Evolutionary conservation across 2,113 vertebrate species (phyloP), one percentile per base, ranked within the genome.

Genomic region (Athene cunicularia): DNA sequence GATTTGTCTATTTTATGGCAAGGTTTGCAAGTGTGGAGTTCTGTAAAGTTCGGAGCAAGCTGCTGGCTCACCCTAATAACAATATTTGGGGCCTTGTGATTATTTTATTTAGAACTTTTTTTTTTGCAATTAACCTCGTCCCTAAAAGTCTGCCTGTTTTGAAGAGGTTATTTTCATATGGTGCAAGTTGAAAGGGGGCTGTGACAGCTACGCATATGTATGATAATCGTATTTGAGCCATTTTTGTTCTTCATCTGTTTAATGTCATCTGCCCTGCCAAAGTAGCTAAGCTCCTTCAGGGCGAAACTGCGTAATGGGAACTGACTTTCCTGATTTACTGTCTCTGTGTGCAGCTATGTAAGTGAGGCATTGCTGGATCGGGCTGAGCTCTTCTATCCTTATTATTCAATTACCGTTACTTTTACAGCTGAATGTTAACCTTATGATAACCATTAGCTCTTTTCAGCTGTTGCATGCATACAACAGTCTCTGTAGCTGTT

Each of bases 191-290:
- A 92, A 96, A 95, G 63, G 59, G 80, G 80, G 37, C 56, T 72
- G 87, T 63, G 86, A 60, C 82, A 97, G 91, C 81, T 66, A 45
- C 17, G 7, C 91, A 52, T 73, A 70, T 37, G 67, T 88, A 88
- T 90, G 88, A 67, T 92, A 95, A 94, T 95, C 88, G 53, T 64
- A 67, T 91, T 75, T 77, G 77, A 92, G 95, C 86, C 88, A 56
- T 86, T 97, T 96, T 93, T 93, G 92, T 95, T 90, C 97, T 70
- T 97, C 89, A 88, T 96, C 97, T 95, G 95, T 88, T 96, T 95
- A 93, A 95, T 97, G 97, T 97, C 96, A 93, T 93, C 86, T 75
- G 71, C 3, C 4, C 96, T 88, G 91, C 93, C 94, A 91, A 92
- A 96, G 96, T 35, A 91, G 92, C 84, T 85, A 55, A 95, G 85